These are phyloP conservation scores for Astreopora myriophthalma DNA, from an alignment of 64 coral and sea anemone genomes.

Conservation along the genomic window DNA sequence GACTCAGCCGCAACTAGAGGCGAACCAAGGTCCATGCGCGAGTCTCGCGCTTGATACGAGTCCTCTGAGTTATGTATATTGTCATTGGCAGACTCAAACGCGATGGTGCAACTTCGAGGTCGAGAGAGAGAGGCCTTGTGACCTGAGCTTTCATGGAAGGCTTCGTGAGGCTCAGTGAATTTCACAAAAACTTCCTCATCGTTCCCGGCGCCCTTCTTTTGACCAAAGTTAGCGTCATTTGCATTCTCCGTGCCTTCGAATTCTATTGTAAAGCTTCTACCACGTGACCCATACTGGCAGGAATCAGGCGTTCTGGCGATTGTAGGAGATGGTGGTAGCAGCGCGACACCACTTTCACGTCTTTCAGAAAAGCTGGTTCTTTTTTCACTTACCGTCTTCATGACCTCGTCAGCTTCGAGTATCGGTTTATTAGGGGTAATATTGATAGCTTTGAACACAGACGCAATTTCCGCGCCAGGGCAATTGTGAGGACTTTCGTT, in stretches of 20 bases:
- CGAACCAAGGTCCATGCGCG: neutral
- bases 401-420: slow-evolving; percentile 12
- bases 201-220: neutral
- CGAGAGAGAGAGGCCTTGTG: neutral
- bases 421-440: neutral
- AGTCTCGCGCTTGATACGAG: neutral
- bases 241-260: neutral
- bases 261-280: slow-evolving; percentile 15
- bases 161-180: neutral
- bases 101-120: neutral
- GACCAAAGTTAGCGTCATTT: neutral
- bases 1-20: neutral
- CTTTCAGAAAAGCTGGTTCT: neutral
- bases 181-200: neutral
- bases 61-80: neutral
- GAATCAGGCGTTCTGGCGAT: neutral
- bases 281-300: neutral
- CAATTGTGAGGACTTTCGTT: neutral
- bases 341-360: slow-evolving; percentile 13
- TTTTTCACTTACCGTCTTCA: neutral
- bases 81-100: neutral
- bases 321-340: slow-evolving; percentile 3
- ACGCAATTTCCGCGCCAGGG: neutral
- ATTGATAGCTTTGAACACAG: neutral
- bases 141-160: neutral